Percentiles rank a stretch among this genome's conserved stretches.
phyloP scores from a whole-genome alignment of 2,113 vertebrate genomes.

The human region GRCh38 chr4:175753501-175754000 shows the following conservation, averaged over 20 bases:
- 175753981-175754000: not conserved
- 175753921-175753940: not conserved
- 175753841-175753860: not conserved
- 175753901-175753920: not conserved
- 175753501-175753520: not conserved
- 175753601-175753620: not conserved
- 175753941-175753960: not conserved
- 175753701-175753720: not conserved
- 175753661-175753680: not conserved
- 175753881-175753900: accelerated
- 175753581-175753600: not conserved
- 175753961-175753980: not conserved
- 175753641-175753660: not conserved
- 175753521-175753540: not conserved
- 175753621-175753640: not conserved
- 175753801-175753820: not conserved
- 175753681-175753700: not conserved
- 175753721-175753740: not conserved
- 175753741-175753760: not conserved
- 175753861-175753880: not conserved
- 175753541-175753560: not conserved
- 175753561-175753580: not conserved
- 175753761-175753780: not conserved
- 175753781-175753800: not conserved
- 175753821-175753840: not conserved